Conservation (phyloP, 1,140 invertebrate species). For the Trachymyrmex septentrionalis region DNA sequence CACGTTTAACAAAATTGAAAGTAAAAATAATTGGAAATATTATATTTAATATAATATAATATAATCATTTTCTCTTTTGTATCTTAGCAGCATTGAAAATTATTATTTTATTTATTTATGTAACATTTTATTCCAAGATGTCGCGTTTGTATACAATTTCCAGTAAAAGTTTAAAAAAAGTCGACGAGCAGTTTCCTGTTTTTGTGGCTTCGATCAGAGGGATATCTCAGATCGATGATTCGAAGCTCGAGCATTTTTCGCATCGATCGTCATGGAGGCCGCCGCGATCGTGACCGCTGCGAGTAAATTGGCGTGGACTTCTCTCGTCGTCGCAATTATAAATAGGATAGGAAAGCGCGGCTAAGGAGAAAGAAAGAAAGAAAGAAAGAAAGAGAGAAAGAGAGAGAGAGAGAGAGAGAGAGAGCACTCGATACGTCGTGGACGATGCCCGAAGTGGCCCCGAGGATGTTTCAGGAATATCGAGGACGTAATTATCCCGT, state of each 20-base stretch:
- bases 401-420: not conserved
- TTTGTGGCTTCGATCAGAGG: not conserved
- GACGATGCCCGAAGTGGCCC: constrained; percentile 73
- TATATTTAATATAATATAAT: not conserved
- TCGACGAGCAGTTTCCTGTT: not conserved
- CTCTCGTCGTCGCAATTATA: constrained; percentile 51
- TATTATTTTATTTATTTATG: too few relatives aligned
- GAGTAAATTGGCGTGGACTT: constrained; percentile 56
- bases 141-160: not conserved
- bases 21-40: not conserved
- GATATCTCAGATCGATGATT: constrained; percentile 21
- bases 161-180: too few relatives aligned
- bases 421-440: constrained; percentile 39
- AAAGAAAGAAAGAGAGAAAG: not conserved
- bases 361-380: not conserved
- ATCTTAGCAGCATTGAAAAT: too few relatives aligned
- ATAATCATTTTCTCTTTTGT: too few relatives aligned
- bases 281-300: constrained; percentile 49
- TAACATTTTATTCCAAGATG: not conserved
- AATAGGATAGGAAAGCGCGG: constrained; percentile 49
- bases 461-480: constrained; percentile 85
- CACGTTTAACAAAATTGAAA: not conserved
- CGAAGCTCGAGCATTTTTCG: constrained; percentile 37
- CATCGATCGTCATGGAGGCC: constrained; percentile 45
- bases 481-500: constrained; percentile 86